phyloP scores from a whole-genome alignment of 2,113 vertebrate species.

The Trematomus loennbergii region DNA sequence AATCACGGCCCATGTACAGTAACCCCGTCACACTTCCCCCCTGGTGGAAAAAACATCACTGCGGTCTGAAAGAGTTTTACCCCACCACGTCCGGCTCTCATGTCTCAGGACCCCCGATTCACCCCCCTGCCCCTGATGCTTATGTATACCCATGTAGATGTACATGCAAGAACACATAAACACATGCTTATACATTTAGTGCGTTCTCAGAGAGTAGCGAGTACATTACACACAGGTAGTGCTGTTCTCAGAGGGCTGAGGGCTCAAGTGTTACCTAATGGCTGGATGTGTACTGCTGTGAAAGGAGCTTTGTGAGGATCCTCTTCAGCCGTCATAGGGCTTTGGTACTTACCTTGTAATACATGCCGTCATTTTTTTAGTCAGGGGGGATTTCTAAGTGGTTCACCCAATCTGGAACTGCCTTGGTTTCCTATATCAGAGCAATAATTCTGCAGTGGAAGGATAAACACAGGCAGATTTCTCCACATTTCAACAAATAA shows the following conservation, averaged over 20 bases:
- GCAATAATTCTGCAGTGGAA: background rate
- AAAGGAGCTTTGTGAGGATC: slow-evolving; percentile 76
- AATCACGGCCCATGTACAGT: slow-evolving; percentile 72
- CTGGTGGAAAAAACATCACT: slow-evolving; percentile 68
- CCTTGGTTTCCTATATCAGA: slow-evolving; percentile 22
- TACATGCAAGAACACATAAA: slow-evolving; percentile 60
- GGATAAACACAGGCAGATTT: slow-evolving; percentile 15
- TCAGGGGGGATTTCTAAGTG: slow-evolving; percentile 24
- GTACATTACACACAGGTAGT: slow-evolving; percentile 62
- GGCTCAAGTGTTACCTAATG: slow-evolving; percentile 62
- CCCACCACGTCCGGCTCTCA: slow-evolving; percentile 49
- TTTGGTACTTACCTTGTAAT: slow-evolving; percentile 20
- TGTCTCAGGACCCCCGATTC: slow-evolving; percentile 37
- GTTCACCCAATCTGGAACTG: slow-evolving; percentile 4
- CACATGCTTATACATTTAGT: slow-evolving; percentile 41
- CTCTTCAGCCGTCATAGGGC: slow-evolving; percentile 25
- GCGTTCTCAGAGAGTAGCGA: slow-evolving; percentile 23
- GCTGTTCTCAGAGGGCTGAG: slow-evolving; percentile 60
- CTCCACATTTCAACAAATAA: slow-evolving; percentile 25
- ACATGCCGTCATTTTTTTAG: slow-evolving; percentile 40
- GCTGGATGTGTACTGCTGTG: slow-evolving; percentile 55
- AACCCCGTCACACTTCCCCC: slow-evolving; percentile 55
- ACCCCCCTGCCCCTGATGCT: slow-evolving; percentile 4
- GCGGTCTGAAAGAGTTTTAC: slow-evolving; percentile 64
- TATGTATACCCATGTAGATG: slow-evolving; percentile 25